A percentile compares a stretch with the other conserved stretches of the same genome.
phyloP scores from a whole-genome alignment of 2,113 vertebrate genomes.

The Dermatemys mawii region DNA sequence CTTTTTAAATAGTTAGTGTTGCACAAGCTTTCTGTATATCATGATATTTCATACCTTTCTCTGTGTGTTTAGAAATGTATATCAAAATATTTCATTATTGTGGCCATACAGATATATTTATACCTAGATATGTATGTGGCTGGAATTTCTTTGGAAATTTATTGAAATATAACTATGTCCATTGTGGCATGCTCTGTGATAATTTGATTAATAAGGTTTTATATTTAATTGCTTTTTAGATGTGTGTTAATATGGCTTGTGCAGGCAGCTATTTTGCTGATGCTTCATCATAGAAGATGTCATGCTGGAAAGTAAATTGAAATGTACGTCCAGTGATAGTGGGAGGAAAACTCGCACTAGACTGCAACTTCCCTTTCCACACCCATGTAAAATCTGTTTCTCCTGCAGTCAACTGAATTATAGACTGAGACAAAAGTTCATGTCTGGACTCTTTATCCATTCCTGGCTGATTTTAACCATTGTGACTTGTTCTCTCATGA shows the following conservation, averaged over 20 bases:
- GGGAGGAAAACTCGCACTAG: no score
- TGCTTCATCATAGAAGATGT: not conserved
- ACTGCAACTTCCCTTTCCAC: not conserved
- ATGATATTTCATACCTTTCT: not conserved
- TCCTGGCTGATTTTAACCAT: constrained; percentile 13
- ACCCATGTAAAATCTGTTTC: not conserved
- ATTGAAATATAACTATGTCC: not conserved
- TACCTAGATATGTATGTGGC: no score
- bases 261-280: not conserved
- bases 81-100: not conserved
- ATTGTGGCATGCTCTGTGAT: not conserved
- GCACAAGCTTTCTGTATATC: no score
- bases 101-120: no score
- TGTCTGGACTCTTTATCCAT: not conserved
- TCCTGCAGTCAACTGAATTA: not conserved
- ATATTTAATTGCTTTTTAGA: not conserved
- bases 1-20: not conserved
- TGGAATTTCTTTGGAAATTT: not conserved
- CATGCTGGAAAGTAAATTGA: not conserved
- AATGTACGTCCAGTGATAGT: not conserved
- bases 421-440: no score
- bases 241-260: not conserved
- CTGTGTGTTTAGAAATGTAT: not conserved
- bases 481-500: not conserved
- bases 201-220: no score